Evolutionary conservation across 2,888 invertebrate genomes (phyloP).

Genomic region (Eupelmus urozonus): DNA sequence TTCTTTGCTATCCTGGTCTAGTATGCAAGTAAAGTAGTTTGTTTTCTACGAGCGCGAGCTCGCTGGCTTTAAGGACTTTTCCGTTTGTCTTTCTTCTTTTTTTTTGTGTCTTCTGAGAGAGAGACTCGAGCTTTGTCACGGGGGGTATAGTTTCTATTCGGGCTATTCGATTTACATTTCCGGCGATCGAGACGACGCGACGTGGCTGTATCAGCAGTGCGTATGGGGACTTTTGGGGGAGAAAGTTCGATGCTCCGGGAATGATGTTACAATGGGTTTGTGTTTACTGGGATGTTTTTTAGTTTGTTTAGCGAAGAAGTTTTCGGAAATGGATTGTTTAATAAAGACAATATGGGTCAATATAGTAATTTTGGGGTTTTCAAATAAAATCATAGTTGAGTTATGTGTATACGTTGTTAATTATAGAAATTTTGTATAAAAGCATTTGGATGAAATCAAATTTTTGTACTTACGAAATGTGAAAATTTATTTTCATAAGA

Average conservation of each 20-base stretch:
- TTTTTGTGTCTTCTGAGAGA: not conserved
- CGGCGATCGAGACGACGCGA: slow-evolving; percentile 17
- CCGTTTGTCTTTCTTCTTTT: not conserved
- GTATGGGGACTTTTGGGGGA: not conserved
- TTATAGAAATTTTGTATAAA: no score
- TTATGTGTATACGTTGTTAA: no score
- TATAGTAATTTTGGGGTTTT: no score
- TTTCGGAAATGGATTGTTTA: no score
- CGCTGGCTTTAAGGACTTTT: not conserved
- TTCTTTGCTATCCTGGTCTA: no score
- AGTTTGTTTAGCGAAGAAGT: no score
- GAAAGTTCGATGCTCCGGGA: not conserved
- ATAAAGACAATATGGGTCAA: no score
- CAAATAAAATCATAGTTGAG: no score
- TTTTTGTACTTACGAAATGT: slow-evolving; percentile 4
- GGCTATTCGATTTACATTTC: slow-evolving; percentile 37
- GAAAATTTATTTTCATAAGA: not conserved
- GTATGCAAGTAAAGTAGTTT: slow-evolving; percentile 48
- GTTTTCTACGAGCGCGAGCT: slow-evolving; percentile 35
- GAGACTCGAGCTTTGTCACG: not conserved
- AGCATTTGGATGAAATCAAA: no score
- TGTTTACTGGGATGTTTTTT: no score
- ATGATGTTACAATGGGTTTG: no score
- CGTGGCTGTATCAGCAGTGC: not conserved
- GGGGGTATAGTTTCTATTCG: no score